Evolutionary conservation across 2,797 vertebrate genomes (phyloP).

Genomic region (Glyptemys insculpta): DNA sequence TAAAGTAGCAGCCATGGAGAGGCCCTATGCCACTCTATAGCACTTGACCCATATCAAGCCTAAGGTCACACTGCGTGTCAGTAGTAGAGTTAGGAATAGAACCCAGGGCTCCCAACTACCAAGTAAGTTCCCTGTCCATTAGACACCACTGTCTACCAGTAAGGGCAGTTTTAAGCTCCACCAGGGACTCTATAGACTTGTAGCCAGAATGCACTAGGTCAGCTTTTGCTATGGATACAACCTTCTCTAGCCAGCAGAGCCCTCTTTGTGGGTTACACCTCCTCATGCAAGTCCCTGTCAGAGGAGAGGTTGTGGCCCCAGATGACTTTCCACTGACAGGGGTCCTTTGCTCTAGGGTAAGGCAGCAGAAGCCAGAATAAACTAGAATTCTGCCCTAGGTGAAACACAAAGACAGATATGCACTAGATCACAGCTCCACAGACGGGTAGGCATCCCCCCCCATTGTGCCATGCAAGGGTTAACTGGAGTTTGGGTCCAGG

Average conservation of each 20-base stretch:
- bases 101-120: neutral
- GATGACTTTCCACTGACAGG: neutral
- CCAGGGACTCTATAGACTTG: neutral
- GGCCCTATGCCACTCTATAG: neutral
- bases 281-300: neutral
- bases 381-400: neutral
- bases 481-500: neutral
- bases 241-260: neutral
- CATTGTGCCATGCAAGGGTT: neutral
- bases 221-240: neutral
- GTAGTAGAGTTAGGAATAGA: fast-evolving
- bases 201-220: neutral
- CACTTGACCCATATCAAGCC: neutral
- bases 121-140: neutral
- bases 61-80: neutral
- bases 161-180: neutral
- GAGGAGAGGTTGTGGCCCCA: neutral
- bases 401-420: neutral
- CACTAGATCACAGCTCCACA: neutral
- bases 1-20: neutral
- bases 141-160: neutral
- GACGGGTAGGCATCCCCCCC: neutral
- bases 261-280: neutral
- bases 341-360: neutral
- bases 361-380: neutral